Percentiles rank a stretch among this genome's conserved stretches.
phyloP scores from a whole-genome alignment of 1,140 invertebrate species.

The Probaryconus sp. region DNA sequence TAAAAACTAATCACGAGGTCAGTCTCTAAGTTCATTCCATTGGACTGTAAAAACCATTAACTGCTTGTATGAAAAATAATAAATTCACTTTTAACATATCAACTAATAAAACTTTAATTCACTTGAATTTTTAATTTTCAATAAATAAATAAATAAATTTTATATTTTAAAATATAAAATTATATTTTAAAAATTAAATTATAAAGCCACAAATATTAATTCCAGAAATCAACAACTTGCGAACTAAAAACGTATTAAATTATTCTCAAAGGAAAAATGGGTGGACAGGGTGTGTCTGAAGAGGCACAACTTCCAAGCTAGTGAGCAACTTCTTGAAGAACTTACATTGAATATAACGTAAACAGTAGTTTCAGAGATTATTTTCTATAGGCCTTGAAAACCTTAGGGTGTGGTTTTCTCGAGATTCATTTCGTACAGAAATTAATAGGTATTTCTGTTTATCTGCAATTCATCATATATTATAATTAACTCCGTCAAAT shows the following conservation, averaged over 20 bases:
- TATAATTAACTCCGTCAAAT: not conserved
- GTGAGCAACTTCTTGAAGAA: constrained; percentile 8
- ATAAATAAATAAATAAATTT: no score
- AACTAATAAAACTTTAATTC: no score
- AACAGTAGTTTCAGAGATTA: constrained; percentile 15
- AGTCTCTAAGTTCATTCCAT: no score
- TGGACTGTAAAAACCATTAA: no score
- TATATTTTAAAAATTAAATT: not conserved
- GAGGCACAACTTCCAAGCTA: not conserved
- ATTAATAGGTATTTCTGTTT: no score
- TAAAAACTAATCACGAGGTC: no score
- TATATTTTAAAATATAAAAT: no score
- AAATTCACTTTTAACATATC: no score
- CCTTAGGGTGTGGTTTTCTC: constrained; percentile 18
- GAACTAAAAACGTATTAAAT: constrained; percentile 3
- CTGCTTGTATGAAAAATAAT: no score
- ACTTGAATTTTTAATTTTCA: no score
- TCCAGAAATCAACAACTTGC: constrained; percentile 1
- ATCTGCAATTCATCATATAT: no score
- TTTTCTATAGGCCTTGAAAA: constrained; percentile 18
- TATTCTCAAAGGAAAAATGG: constrained; percentile 9
- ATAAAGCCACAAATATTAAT: not conserved
- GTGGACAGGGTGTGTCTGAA: constrained; percentile 27
- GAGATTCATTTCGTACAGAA: no score
- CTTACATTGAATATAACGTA: constrained; percentile 15